These are phyloP conservation scores for Danionella cerebrum DNA, from an alignment of 2,113 vertebrate genomes.

Conservation along the genomic window DNA sequence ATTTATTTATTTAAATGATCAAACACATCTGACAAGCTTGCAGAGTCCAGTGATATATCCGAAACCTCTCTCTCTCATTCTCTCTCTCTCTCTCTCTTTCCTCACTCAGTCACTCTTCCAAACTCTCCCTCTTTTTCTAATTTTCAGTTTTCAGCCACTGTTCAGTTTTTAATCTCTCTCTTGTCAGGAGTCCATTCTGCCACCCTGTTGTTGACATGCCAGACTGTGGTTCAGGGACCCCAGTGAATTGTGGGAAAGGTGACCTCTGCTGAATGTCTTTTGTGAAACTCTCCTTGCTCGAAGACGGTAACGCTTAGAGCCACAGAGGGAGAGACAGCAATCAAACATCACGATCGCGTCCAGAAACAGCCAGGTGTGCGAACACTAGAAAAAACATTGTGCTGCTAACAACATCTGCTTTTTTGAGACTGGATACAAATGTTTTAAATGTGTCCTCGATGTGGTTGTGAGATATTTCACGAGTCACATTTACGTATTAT, in stretches of 20 bases:
- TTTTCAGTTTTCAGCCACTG: conserved; percentile 15
- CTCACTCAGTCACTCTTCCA: neutral
- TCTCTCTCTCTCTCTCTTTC: neutral
- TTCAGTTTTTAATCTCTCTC: conserved; percentile 22
- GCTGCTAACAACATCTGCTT: too few species aligned
- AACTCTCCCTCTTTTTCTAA: conserved; percentile 13
- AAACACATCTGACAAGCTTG: too few species aligned
- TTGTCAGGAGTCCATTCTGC: conserved; percentile 25
- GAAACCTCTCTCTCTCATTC: neutral
- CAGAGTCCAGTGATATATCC: too few species aligned
- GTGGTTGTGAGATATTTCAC: neutral
- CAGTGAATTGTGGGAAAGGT: conserved; percentile 30
- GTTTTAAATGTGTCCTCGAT: neutral
- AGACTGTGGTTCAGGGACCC: conserved; percentile 27
- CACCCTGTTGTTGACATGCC: conserved; percentile 23
- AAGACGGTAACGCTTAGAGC: conserved; percentile 13
- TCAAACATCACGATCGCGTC: too few species aligned
- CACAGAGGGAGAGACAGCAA: neutral
- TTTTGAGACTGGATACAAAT: neutral
- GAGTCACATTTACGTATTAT: neutral
- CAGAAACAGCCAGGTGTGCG: too few species aligned
- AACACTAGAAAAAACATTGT: too few species aligned
- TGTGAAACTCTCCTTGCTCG: neutral
- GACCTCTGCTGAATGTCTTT: conserved; percentile 27
- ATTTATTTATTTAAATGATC: too few species aligned